Base-by-base conservation (phyloP, 2,797 vertebrate genomes). In the Chaetodon trifasciatus region DNA sequence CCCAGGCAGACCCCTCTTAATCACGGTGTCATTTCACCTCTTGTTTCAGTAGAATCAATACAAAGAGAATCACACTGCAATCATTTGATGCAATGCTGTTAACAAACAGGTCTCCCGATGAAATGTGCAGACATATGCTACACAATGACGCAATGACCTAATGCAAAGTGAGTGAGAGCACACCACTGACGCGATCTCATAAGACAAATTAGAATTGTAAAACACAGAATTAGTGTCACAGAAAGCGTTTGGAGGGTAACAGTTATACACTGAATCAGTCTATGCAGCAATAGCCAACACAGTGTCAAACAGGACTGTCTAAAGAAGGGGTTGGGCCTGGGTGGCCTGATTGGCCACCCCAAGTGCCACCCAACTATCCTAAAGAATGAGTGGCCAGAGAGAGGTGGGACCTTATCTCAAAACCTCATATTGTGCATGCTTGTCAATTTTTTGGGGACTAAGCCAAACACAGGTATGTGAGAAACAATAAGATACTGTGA, bases 1-100 rank as follows among this genome's bases (percentile, higher is more conserved):
- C 72, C 70, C 47, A 71, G 53, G 72, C 76, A 24, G 69, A 55
- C 44, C 42, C 75, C 60, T 79, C 69, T 71, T 84, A 71, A 90
- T 91, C 83, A 76, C 66, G 73, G 65, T 80, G 76, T 91, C 69
- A 76, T 82, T 84, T 83, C 17, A 16, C 44, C 46, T 75, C 62
- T 76, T 12, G 52, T 57, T 83, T 79, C 40, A 13, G 23, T 67
- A 32, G 28, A 58, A 86, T 88, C 81, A 57, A 88, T 88, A 86
- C 76, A 90, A 86, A 89, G 64, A 46, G 35, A 86, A 84, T 82
- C 39, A 65, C 11, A 19, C 47, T 10, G 72, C 21, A 63, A 80
- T 90, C 56, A 82, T 86, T 76, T 12, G 16, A 9, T 68, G 11
- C 72, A 56, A 79, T 39, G 65, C 67, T 62, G 71, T 70, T 78